Evolutionary conservation across 1,140 invertebrate species (phyloP), one percentile per base, ranked within the genome.

Genomic region (Cotesia chilonis): DNA sequence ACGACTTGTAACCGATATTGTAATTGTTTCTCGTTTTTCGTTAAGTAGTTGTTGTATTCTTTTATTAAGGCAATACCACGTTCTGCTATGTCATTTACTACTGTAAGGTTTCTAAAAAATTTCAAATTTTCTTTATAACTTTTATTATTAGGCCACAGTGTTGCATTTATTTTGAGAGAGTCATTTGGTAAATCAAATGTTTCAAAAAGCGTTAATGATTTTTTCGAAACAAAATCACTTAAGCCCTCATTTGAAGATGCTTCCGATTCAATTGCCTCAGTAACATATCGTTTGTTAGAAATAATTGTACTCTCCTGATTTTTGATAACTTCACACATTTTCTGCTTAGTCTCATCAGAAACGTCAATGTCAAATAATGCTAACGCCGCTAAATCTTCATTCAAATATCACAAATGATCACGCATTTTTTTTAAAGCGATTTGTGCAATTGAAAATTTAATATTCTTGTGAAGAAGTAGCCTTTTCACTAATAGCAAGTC

Each of bases 401-500:
- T 66, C 61, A 14, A 14, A 14, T 14, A 14, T 14, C 14, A 14
- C 14, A 14, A 14, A 14, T 14, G 14, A 14, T 14, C 41, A 57
- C 28, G 14, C 7, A 70, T 38, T 70, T 75, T 75, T 35, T 60
- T 60, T 41, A 66, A 66, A 0, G 41, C 59, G 37, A n/a, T 64
- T 67, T 70, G 36, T 67, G 41, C 47, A 4, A 73, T 28, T 52
- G 12, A 14, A 61, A 9, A 47, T 37, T 75, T 47, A 60, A 52
- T 68, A 38, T 64, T 17, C 51, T 71, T n/a, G 14, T 68, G 71
- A 55, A 63, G 28, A 35, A 74, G 38, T 14, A 76, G 63, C 28
- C 74, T 51, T 66, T 74, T 61, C 0, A 71, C 5, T 12, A 74
- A 63, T 59, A 68, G 10, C 47, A 77, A 60, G 60, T 79, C 73